Evolutionary conservation across 2,797 vertebrate species (phyloP).

Genomic region (Yasuhikotakia modesta): DNA sequence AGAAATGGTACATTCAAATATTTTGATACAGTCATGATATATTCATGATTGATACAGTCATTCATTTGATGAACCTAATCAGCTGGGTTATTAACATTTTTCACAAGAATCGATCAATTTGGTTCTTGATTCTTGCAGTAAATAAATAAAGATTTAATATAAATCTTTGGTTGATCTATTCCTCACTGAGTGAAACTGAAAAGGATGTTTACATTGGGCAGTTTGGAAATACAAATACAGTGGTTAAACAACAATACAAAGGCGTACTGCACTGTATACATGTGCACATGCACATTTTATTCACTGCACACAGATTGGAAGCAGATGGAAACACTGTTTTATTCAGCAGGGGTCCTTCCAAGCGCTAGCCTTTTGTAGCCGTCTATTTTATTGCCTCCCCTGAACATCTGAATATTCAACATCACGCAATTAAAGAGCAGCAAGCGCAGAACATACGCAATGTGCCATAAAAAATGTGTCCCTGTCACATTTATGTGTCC

Average conservation of each 20-base stretch:
- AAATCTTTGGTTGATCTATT: not conserved
- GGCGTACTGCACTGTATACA: not conserved
- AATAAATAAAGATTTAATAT: too few relatives aligned
- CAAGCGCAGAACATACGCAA: not conserved
- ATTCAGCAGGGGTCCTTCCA: constrained; percentile 40
- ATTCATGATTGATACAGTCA: too few relatives aligned
- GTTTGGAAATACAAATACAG: constrained; percentile 5
- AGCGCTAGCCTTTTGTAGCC: constrained; percentile 33
- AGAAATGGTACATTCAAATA: too few relatives aligned
- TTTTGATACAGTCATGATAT: too few relatives aligned
- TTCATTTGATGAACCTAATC: too few relatives aligned
- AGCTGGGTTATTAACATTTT: too few relatives aligned
- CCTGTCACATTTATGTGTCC: constrained; percentile 16
- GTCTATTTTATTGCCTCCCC: constrained; percentile 20
- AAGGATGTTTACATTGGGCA: constrained; percentile 5
- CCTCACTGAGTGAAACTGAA: not conserved
- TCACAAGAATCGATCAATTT: too few relatives aligned
- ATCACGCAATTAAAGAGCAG: constrained; percentile 35
- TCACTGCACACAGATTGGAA: constrained; percentile 42
- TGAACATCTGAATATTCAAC: constrained; percentile 35
- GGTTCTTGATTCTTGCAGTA: too few relatives aligned
- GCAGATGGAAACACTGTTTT: constrained; percentile 42
- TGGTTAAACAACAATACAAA: constrained; percentile 18
- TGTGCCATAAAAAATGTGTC: constrained; percentile 2
- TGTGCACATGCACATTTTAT: constrained; percentile 6